phyloP scores from a whole-genome alignment of 2,797 vertebrate species.

The Pseudopleuronectes americanus region DNA sequence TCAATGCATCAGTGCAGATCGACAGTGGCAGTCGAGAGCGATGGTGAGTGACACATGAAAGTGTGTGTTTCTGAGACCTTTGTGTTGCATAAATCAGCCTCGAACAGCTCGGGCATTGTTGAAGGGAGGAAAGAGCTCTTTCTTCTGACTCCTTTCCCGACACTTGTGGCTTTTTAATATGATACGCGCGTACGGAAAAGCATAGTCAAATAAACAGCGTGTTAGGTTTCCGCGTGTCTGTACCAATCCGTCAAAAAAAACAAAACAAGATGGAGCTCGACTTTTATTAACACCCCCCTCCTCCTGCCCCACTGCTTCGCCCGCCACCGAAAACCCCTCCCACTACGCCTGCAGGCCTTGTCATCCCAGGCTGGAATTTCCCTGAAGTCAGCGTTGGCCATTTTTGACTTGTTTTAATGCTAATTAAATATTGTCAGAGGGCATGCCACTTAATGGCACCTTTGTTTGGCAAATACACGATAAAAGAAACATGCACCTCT shows the following conservation, averaged over 20 bases:
- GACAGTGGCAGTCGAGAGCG: not conserved
- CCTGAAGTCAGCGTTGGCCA: slow-evolving; percentile 66
- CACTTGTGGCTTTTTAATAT: slow-evolving; percentile 76
- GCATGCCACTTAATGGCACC: slow-evolving; percentile 58
- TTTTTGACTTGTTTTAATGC: slow-evolving; percentile 70
- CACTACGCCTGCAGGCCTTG: slow-evolving; percentile 23
- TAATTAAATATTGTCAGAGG: slow-evolving; percentile 73
- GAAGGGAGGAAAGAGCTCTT: slow-evolving; percentile 60
- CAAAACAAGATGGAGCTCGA: slow-evolving; percentile 47
- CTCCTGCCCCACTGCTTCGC: slow-evolving; percentile 11
- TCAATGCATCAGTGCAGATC: not conserved
- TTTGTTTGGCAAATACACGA: slow-evolving; percentile 70
- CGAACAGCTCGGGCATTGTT: slow-evolving; percentile 70
- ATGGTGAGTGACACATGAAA: slow-evolving; percentile 60
- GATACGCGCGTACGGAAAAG: slow-evolving; percentile 72
- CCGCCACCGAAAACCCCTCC: slow-evolving; percentile 27
- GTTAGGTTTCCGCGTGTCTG: slow-evolving; percentile 77
- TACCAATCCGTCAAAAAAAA: slow-evolving; percentile 76
- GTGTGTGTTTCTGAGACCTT: slow-evolving; percentile 52
- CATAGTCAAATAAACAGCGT: slow-evolving; percentile 79
- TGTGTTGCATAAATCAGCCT: slow-evolving; percentile 63
- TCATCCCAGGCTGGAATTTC: slow-evolving; percentile 77
- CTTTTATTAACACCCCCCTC: slow-evolving; percentile 55
- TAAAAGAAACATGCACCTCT: slow-evolving; percentile 43
- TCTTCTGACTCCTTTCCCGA: slow-evolving; percentile 63